Evolutionary conservation across 2,113 vertebrate genomes (phyloP), one percentile per base, ranked within the genome.

Genomic region (Apus apus): DNA sequence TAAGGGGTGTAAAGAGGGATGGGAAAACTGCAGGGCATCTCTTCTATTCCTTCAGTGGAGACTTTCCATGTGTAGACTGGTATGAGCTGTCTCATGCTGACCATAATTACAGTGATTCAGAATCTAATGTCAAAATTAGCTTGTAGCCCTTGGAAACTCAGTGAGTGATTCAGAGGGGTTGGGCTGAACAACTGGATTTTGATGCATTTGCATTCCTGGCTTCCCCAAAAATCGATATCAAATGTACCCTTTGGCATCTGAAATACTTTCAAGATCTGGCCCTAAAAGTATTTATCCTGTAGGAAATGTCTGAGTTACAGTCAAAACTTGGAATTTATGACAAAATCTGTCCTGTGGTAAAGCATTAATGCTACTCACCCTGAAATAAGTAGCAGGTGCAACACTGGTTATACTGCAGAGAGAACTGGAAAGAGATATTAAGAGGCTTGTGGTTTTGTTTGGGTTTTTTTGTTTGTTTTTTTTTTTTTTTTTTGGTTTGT

Each of bases 251-350:
- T 74, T 74, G 86, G 86, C 86, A 87, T 75, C n/a, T 67, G 38
- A 96, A 89, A 68, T 84, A 68, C 73, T 86, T 90, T 58, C 60
- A 89, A 90, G 93, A 88, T 88, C 58, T 80, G 34, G 5, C 14
- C 87, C 81, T 91, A 58, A 90, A 72, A 85, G 46, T 80, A 71
- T 95, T 91, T 96, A 48, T 91, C 64, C 75, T 80, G 38, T 15
- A 83, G 64, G 29, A 85, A 91, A n/a, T 18, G 14, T 56, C 5
- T 5, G 58, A 83, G 29, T 71, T 85, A 51, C 62, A 70, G 70
- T 85, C 58, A 58, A 79, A 93, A 85, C 3, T 7, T 89, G 66
- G 64, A 85, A 87, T 85, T 66, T 65, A 80, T 87, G 40, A 85
- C 58, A 87, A 82, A 87, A 67, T 64, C 43, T 74, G 71, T 80